Base-by-base conservation (phyloP, 2,888 invertebrate genomes). In the Spisula subtruncata region DNA sequence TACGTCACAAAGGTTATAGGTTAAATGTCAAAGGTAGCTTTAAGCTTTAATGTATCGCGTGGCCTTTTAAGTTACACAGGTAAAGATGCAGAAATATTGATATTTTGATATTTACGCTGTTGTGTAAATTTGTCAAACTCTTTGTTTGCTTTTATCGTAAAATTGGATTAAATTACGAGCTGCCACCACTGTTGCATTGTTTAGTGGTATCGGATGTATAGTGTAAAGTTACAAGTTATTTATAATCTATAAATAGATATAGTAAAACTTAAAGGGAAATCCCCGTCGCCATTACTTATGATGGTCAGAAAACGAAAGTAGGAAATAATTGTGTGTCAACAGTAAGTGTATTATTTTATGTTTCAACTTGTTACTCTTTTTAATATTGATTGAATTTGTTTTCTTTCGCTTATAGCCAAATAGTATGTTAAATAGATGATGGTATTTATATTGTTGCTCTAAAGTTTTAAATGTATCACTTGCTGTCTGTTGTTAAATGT, bases 221-320 rank as follows among this genome's bases (percentile, higher is more conserved):
- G 2, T 41, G 41, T 41, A 66, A 25, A n/a, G 25, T 8, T 66
- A 66, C 25, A 66, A 66, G 60, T 66, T 66, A 1, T 25, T 66
- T 66, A 66, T 66, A 25, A 25, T 66, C 60, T 66, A 66, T 25
- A 66, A 66, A 66, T 66, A 66, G 60, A n/a, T 66, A 25, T 25
- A 25, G n/a, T 18, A 81, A 81, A 81, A n/a, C 25, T 51, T 46
- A 54, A 35, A 54, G 29, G 25, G 82, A 60, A 41, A 35, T 82
- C 56, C 60, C 82, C 82, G 56, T 32, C 16, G 41, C 60, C 82
- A 29, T 82, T 82, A 54, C 54, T 54, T 81, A 35, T 18, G 60
- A 10, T n/a, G 10, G n/a, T 25, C 60, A 66, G 25, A 66, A n/a
- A 66, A n/a, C 60, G 60, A 66, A 66, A 66, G 60, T 66, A 66